Percentiles rank a stretch among this genome's conserved stretches.
phyloP scores from a whole-genome alignment of 2,888 invertebrate genomes.

The Branchellion lobata region DNA sequence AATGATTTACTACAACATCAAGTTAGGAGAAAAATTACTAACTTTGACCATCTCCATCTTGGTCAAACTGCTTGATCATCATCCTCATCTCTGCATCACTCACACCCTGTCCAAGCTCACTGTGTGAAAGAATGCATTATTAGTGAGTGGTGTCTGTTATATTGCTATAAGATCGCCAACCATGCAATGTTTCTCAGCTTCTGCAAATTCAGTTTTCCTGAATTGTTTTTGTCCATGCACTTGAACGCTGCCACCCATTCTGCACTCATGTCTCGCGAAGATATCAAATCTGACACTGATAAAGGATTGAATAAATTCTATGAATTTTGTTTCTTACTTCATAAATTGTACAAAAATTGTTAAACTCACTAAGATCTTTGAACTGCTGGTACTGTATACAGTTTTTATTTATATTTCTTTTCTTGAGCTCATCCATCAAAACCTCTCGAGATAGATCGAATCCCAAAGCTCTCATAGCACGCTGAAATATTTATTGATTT shows the following conservation, averaged over 20 bases:
- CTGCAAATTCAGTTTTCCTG: slow-evolving; percentile 1
- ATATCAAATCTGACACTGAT: neutral
- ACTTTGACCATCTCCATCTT: slow-evolving; percentile 5
- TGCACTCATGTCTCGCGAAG: neutral
- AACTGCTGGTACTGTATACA: too few species aligned
- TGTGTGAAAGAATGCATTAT: neutral
- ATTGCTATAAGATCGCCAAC: neutral
- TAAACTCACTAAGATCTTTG: too few species aligned
- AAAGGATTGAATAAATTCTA: neutral
- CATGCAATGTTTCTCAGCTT: slow-evolving; percentile 1
- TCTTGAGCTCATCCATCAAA: too few species aligned
- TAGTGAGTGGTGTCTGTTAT: neutral
- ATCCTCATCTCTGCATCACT: neutral
- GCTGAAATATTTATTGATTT: neutral
- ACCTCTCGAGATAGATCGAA: neutral
- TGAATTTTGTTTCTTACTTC: too few species aligned
- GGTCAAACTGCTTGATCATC: neutral
- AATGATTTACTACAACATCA: too few species aligned
- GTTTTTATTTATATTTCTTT: too few species aligned
- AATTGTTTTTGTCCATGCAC: slow-evolving; percentile 5
- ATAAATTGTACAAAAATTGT: too few species aligned
- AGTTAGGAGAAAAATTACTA: neutral
- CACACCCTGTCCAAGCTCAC: neutral
- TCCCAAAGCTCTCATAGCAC: neutral
- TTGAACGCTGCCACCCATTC: neutral